Evolutionary conservation across 2,797 vertebrate species (phyloP), one percentile per base, ranked within the genome.

Genomic region (Pseudochirops corinnae): DNA sequence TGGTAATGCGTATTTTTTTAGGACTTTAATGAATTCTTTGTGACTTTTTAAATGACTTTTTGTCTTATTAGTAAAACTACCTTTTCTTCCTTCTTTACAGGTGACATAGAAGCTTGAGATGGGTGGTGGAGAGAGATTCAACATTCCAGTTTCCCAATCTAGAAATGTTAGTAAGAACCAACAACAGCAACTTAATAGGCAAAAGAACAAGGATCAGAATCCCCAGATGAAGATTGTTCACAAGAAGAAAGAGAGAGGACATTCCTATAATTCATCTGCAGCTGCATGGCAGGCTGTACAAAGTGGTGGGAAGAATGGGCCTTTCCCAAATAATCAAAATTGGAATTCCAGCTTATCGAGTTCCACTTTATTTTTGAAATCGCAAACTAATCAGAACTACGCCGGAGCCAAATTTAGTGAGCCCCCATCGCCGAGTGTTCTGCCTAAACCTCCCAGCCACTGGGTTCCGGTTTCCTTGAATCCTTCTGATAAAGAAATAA

Each of bases 391-490:
- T 97, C 99, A 99, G 60, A 99, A 99, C 98, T 99, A 99, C 58
- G 99, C 99, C 39, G 99, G 99, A 97, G 99, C 99, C 91, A 99
- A 99, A 98, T 99, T 99, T 97, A 99, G 99, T 12, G 99, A 99
- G 98, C 99, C 99, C 0, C 99, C 99, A 74, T 99, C 99, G 62
- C 99, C 99, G 93, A 99, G 99, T 97, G 99, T 99, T 97, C 99
- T 99, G 97, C 99, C 99, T 93, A 99, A 99, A 96, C 99, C 99
- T 93, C 99, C 99, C 14, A 99, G 99, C 97, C 99, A 99, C 98
- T 99, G 99, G 99, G 99, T 99, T 97, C 99, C 99, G 67, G 99
- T 99, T 98, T 98, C 99, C 46, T 98, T 99, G 93, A 99, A 99
- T 93, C 98, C 99, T 98, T 99, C 99, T 97, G 99, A 99, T 98